Evolutionary conservation across 2,797 vertebrate species (phyloP).

Genomic region (Lepilemur ruficaudatus): DNA sequence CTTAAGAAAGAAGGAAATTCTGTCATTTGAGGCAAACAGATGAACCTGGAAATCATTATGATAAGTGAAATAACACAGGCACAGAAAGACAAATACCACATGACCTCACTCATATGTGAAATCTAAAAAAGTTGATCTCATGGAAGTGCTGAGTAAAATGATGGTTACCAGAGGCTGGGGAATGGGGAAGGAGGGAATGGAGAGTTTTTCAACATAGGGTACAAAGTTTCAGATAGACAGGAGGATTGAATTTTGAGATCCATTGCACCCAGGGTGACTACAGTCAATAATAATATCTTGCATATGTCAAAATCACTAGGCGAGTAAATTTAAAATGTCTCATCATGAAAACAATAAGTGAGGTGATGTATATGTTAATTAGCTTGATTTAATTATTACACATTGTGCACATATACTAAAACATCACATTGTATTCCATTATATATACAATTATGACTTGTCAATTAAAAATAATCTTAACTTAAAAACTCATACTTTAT

Average conservation of each 20-base stretch:
- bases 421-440: neutral
- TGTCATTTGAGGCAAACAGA: neutral
- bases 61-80: neutral
- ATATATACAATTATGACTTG: neutral
- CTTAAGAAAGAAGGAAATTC: neutral
- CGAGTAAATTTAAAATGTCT: neutral
- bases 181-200: neutral
- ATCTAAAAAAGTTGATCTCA: neutral
- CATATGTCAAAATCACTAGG: neutral
- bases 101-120: neutral
- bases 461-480: neutral
- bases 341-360: neutral
- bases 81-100: neutral
- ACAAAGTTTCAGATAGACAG: neutral
- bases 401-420: neutral
- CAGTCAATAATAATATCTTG: neutral
- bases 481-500: neutral
- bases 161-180: neutral
- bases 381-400: neutral
- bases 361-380: neutral
- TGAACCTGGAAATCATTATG: neutral
- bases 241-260: neutral
- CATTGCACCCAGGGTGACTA: neutral
- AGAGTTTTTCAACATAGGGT: neutral
- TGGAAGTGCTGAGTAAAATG: neutral